Evolutionary conservation across 2,113 vertebrate genomes (phyloP).

Genomic region (Anser cygnoides): DNA sequence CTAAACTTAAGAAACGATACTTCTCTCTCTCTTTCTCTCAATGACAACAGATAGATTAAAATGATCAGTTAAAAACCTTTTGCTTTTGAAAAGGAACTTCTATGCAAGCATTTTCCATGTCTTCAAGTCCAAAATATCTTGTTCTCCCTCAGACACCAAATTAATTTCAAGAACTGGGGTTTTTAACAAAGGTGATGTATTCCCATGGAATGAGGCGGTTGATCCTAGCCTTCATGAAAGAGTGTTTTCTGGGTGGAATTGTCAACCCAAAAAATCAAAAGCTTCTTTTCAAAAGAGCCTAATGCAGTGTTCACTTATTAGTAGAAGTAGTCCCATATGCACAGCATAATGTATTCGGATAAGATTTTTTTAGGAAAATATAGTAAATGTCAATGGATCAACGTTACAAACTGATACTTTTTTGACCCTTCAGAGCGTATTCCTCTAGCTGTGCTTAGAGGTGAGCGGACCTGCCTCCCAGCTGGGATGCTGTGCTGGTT

Average conservation of each 20-base stretch:
- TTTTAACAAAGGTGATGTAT: not conserved
- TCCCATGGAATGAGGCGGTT: not conserved
- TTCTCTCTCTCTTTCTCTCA: too few relatives aligned
- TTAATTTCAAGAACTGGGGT: not conserved
- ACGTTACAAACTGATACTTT: not conserved
- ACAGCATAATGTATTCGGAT: not conserved
- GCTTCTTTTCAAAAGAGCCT: not conserved
- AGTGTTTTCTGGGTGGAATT: not conserved
- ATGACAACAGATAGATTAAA: not conserved
- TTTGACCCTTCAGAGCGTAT: fast-evolving
- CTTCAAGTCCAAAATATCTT: not conserved
- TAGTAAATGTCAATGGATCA: fast-evolving
- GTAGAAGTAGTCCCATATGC: not conserved
- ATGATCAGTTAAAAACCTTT: not conserved
- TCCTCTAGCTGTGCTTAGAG: not conserved
- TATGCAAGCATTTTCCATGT: not conserved
- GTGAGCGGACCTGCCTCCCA: not conserved
- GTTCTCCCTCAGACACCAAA: not conserved
- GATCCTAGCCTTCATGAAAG: not conserved
- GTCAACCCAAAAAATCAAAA: not conserved
- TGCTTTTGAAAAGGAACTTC: not conserved
- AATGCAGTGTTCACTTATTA: not conserved
- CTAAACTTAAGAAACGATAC: not conserved
- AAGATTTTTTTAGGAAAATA: not conserved
- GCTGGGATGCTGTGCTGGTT: too few relatives aligned